Evolutionary conservation across 2,113 vertebrate species (phyloP).

Genomic region (Cephalopholis sonnerati): DNA sequence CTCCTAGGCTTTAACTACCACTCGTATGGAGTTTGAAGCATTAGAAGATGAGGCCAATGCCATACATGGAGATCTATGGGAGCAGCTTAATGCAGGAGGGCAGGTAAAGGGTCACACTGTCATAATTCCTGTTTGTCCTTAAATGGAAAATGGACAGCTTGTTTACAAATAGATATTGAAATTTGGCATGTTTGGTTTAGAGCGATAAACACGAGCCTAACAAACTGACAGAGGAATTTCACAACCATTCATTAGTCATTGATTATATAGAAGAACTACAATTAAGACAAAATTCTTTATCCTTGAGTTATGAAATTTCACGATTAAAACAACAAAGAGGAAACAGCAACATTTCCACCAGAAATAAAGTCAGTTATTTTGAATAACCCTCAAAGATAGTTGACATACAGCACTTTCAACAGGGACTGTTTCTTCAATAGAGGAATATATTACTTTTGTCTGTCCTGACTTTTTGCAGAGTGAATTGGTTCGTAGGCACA

Average conservation of each 20-base stretch:
- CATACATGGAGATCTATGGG: constrained; percentile 95
- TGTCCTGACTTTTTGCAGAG: constrained; percentile 82
- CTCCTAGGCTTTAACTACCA: constrained; percentile 88
- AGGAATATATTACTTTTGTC: not conserved
- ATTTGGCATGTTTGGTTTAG: not conserved
- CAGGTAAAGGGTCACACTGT: constrained; percentile 84
- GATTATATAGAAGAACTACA: not conserved
- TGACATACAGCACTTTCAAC: not conserved
- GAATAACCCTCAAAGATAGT: not conserved
- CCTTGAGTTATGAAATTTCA: not conserved
- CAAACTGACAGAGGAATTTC: not conserved
- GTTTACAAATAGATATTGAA: not conserved
- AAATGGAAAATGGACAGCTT: not conserved
- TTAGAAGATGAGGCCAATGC: constrained; percentile 92
- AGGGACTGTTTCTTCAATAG: not conserved
- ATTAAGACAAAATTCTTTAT: not conserved
- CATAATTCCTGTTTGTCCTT: not conserved
- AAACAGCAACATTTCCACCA: not conserved
- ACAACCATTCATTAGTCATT: no score
- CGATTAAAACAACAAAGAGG: no score
- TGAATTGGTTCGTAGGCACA: constrained; percentile 90
- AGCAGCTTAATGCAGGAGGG: constrained; percentile 93
- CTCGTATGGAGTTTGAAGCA: constrained; percentile 91
- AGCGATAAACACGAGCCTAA: not conserved
- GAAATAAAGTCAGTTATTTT: not conserved